These are phyloP conservation scores for Sander lucioperca DNA, from an alignment of 2,113 vertebrate species.

Conservation along the genomic window DNA sequence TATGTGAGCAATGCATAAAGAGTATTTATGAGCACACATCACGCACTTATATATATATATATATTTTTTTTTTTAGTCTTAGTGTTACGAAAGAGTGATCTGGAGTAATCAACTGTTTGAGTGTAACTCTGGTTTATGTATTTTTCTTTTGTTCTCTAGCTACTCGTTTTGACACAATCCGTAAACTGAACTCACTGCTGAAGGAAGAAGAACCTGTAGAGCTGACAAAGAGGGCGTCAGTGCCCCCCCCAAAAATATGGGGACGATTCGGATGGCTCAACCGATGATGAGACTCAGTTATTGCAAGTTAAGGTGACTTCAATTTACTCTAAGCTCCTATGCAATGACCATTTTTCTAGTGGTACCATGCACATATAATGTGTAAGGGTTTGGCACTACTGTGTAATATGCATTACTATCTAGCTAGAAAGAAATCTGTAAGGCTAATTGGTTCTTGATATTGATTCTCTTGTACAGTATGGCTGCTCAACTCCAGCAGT, in stretches of 20 bases:
- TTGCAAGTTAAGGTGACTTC: background rate
- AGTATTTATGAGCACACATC: no score
- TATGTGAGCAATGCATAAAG: no score
- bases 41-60: no score
- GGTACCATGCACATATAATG: no score
- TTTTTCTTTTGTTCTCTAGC: slow-evolving; percentile 9
- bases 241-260: background rate
- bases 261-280: background rate
- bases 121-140: background rate
- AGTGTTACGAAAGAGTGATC: background rate
- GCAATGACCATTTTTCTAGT: no score
- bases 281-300: background rate
- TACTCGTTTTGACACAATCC: slow-evolving; percentile 7
- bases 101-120: slow-evolving; percentile 7
- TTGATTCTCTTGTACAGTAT: background rate
- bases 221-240: background rate
- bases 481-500: background rate
- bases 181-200: slow-evolving; percentile 12
- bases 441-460: no score
- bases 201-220: slow-evolving; percentile 6
- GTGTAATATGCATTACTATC: no score
- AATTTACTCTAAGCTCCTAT: background rate
- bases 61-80: no score
- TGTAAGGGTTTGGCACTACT: no score
- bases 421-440: no score